These are phyloP conservation scores for Drosophila kokeensis DNA, from an alignment of 2,888 invertebrate genomes.

Conservation along the genomic window DNA sequence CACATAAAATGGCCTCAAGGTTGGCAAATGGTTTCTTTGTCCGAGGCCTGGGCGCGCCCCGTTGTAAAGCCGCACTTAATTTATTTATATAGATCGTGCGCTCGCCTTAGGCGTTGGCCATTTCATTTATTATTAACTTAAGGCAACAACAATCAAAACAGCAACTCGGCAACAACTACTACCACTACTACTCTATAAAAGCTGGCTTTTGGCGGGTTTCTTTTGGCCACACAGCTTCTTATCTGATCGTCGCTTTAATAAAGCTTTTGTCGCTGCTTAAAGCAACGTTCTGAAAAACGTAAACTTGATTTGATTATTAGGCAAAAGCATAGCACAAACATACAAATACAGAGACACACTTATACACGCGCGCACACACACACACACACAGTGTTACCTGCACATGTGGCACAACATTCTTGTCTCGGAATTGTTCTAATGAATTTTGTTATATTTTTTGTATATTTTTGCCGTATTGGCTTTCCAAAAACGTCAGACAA, in stretches of 20 bases:
- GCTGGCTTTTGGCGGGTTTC: slow-evolving; percentile 50
- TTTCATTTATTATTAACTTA: slow-evolving; percentile 65
- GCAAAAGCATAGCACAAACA: slow-evolving; percentile 46
- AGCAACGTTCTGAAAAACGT: slow-evolving; percentile 62
- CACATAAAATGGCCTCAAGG: slow-evolving; percentile 57
- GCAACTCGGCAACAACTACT: slow-evolving; percentile 2
- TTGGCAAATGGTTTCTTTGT: slow-evolving; percentile 72
- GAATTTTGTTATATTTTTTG: slow-evolving; percentile 66
- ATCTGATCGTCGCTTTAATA: slow-evolving; percentile 77
- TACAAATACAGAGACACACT: slow-evolving; percentile 10
- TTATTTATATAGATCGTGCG: slow-evolving; percentile 79
- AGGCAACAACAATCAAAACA: slow-evolving; percentile 30
- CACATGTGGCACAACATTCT: slow-evolving; percentile 69
- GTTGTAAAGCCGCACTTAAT: slow-evolving; percentile 66
- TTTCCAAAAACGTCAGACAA: slow-evolving; percentile 41
- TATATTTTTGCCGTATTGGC: slow-evolving; percentile 6
- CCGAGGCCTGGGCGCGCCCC: slow-evolving; percentile 64
- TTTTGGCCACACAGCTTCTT: slow-evolving; percentile 59
- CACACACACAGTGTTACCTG: not conserved
- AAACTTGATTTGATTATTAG: slow-evolving; percentile 78
- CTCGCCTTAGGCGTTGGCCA: slow-evolving; percentile 77
- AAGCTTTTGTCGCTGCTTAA: slow-evolving; percentile 69
- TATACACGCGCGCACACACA: slow-evolving; percentile 1
- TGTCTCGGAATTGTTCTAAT: slow-evolving; percentile 77
- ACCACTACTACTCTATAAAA: slow-evolving; percentile 8